A percentile compares a stretch with the other conserved stretches of the same genome.
phyloP scores from a whole-genome alignment of 1,140 invertebrate species.

The Tetraneura akinire region DNA sequence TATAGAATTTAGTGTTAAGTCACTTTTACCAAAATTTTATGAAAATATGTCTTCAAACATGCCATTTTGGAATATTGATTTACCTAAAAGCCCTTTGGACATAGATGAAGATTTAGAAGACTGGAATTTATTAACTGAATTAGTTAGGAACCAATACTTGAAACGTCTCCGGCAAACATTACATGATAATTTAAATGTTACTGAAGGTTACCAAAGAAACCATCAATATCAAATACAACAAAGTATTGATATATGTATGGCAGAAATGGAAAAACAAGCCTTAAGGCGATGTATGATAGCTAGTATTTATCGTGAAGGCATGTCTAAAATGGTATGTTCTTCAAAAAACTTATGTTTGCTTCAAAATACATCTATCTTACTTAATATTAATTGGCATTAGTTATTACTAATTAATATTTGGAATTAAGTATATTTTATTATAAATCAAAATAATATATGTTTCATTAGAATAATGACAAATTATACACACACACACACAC shows the following conservation, averaged over 20 bases:
- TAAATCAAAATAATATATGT: too few species aligned
- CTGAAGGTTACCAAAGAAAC: slow-evolving; percentile 14
- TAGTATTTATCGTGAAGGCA: slow-evolving; percentile 52
- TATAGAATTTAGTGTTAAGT: not conserved
- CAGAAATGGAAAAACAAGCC: slow-evolving; percentile 54
- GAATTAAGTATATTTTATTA: too few species aligned
- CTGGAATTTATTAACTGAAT: slow-evolving; percentile 11
- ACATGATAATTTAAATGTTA: slow-evolving; percentile 41
- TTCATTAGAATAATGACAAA: too few species aligned
- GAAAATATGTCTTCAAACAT: not conserved
- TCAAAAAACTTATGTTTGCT: not conserved
- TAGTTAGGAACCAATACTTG: slow-evolving; percentile 50
- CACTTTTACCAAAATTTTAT: not conserved
- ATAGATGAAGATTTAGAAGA: slow-evolving; percentile 23
- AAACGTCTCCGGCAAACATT: slow-evolving; percentile 48
- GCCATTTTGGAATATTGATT: slow-evolving; percentile 18
- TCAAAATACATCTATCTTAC: too few species aligned
- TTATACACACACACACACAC: too few species aligned
- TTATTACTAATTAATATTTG: too few species aligned
- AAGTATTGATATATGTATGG: slow-evolving; percentile 50
- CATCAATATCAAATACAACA: slow-evolving; percentile 14
- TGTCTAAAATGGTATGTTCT: slow-evolving; percentile 52
- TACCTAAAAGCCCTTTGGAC: slow-evolving; percentile 29
- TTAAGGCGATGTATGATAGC: slow-evolving; percentile 53
- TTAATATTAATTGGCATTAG: too few species aligned